A percentile compares a stretch with the other conserved stretches of the same genome.
Evolutionary conservation across 2,888 invertebrate species (phyloP).

Genomic region (Clistopyga incitator): DNA sequence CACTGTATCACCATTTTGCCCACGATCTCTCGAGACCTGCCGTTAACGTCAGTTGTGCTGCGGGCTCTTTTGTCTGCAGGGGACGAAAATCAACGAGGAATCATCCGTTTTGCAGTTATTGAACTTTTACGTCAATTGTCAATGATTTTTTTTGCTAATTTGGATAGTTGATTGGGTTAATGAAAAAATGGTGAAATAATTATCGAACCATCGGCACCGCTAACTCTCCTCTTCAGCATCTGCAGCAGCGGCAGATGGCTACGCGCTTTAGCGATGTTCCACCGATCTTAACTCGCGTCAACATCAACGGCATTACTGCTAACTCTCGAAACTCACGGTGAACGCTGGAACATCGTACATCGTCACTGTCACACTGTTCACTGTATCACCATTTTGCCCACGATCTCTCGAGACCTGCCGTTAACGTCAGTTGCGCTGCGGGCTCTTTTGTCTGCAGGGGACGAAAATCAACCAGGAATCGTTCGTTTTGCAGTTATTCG

Average conservation of each 20-base stretch:
- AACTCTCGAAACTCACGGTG: conserved; percentile 10
- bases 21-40: conserved; percentile 19
- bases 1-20: background rate
- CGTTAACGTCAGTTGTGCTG: background rate
- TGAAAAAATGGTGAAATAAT: too few species aligned
- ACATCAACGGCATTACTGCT: background rate
- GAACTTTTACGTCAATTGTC: too few species aligned
- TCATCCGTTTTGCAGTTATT: too few species aligned
- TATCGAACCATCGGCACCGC: background rate
- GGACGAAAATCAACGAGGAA: too few species aligned
- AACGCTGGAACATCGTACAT: background rate
- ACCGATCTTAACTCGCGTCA: conserved; percentile 16
- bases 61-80: background rate
- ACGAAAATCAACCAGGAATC: too few species aligned
- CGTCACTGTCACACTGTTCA: background rate
- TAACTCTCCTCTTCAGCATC: background rate
- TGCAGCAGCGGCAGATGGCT: background rate
- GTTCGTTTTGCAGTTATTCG: too few species aligned
- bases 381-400: background rate
- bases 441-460: background rate
- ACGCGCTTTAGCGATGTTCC: conserved; percentile 3
- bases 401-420: conserved; percentile 19
- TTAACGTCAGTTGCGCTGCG: background rate
- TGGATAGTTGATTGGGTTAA: too few species aligned
- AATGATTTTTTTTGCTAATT: too few species aligned